phyloP scores from a whole-genome alignment of 1,140 invertebrate genomes.

The Ridgeia piscesae region DNA sequence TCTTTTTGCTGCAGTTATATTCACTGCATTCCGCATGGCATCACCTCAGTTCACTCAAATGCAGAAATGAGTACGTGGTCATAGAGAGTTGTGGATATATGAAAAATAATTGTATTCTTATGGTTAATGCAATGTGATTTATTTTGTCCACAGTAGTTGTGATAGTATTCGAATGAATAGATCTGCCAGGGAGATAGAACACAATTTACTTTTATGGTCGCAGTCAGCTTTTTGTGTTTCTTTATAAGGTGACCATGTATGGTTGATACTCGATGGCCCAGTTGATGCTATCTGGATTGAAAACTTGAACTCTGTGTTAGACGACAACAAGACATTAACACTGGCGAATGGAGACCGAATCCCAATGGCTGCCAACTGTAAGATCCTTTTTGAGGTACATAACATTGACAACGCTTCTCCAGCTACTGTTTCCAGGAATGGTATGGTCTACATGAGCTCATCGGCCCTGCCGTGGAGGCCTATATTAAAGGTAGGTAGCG shows the following conservation, averaged over 20 bases:
- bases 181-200: too few species aligned
- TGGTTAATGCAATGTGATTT: too few species aligned
- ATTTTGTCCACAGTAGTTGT: too few species aligned
- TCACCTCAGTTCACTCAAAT: too few species aligned
- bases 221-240: not conserved
- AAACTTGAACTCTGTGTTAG: constrained; percentile 59
- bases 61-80: too few species aligned
- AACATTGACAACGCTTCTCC: constrained; percentile 96
- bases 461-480: constrained; percentile 90
- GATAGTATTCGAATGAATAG: too few species aligned
- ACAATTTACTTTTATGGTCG: not conserved
- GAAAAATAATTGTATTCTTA: too few species aligned
- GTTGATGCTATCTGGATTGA: constrained; percentile 61
- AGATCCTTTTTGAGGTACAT: constrained; percentile 95
- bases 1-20: too few species aligned
- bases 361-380: constrained; percentile 86
- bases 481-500: constrained; percentile 66
- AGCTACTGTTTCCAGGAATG: constrained; percentile 91
- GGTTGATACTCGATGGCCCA: constrained; percentile 58
- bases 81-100: too few species aligned
- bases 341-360: constrained; percentile 92
- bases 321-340: constrained; percentile 72
- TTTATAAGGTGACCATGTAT: constrained; percentile 61
- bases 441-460: constrained; percentile 97
- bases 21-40: too few species aligned